Evolutionary conservation across 2,797 vertebrate genomes (phyloP).

Genomic region (Philypnodon macrostomus): DNA sequence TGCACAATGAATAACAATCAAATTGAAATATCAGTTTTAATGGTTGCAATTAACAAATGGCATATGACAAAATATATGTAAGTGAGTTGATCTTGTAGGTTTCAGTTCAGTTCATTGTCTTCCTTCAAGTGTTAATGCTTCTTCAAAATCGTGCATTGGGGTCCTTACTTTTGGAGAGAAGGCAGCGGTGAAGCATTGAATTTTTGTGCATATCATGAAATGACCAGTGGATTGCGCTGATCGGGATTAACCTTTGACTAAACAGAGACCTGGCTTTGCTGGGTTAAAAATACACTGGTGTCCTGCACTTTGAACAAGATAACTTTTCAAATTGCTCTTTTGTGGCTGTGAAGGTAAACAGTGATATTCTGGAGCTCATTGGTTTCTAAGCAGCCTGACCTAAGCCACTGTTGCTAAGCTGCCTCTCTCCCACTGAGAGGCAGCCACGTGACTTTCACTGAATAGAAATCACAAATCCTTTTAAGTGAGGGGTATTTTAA

Average conservation of each 20-base stretch:
- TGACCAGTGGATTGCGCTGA: too few relatives aligned
- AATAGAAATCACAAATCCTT: slow-evolving; percentile 54
- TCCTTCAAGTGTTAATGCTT: too few relatives aligned
- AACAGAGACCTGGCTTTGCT: too few relatives aligned
- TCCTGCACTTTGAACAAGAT: slow-evolving; percentile 14
- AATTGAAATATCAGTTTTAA: too few relatives aligned
- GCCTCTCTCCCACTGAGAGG: slow-evolving; percentile 50
- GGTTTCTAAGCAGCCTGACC: slow-evolving; percentile 53
- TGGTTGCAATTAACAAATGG: too few relatives aligned
- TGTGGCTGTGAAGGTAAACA: slow-evolving; percentile 33
- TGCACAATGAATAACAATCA: too few relatives aligned
- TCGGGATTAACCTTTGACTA: too few relatives aligned
- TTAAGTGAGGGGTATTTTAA: slow-evolving; percentile 36
- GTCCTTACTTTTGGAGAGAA: slow-evolving; percentile 34
- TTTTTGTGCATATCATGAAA: not conserved
- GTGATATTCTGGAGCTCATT: slow-evolving; percentile 32
- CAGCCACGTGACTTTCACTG: slow-evolving; percentile 55
- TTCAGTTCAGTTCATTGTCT: not conserved
- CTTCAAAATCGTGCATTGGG: too few relatives aligned
- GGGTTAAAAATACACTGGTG: slow-evolving; percentile 4
- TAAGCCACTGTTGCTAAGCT: slow-evolving; percentile 68
- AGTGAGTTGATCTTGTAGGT: too few relatives aligned
- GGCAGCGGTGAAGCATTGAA: slow-evolving; percentile 17
- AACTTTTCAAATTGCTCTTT: slow-evolving; percentile 17
- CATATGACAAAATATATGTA: too few relatives aligned